Percentiles rank a stretch among this genome's conserved stretches.
phyloP scores from a whole-genome alignment of 1,140 invertebrate species.

The Drosophila ercepeae region DNA sequence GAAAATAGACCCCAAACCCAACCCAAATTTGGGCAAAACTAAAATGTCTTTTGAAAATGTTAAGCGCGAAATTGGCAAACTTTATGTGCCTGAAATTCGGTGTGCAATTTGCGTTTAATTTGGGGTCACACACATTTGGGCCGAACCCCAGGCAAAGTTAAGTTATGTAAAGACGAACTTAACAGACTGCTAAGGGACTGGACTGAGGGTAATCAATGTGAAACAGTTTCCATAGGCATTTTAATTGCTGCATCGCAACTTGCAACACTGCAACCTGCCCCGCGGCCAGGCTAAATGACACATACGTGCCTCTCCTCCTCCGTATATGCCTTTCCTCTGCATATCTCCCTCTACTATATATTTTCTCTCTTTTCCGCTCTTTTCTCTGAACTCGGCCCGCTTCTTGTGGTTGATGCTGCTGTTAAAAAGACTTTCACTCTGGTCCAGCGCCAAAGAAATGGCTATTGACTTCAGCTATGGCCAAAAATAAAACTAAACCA shows the following conservation, averaged over 20 bases:
- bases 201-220: slow-evolving; percentile 46
- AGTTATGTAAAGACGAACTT: slow-evolving; percentile 45
- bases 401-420: slow-evolving; percentile 26
- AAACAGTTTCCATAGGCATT: slow-evolving; percentile 72
- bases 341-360: slow-evolving; percentile 5
- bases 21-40: slow-evolving; percentile 41
- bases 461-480: slow-evolving; percentile 66
- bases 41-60: slow-evolving; percentile 53
- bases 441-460: slow-evolving; percentile 60
- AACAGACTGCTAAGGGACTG: slow-evolving; percentile 28
- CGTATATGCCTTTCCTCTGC: slow-evolving; percentile 10
- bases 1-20: slow-evolving; percentile 21
- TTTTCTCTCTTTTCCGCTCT: slow-evolving; percentile 27
- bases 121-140: slow-evolving; percentile 56
- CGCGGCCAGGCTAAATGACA: slow-evolving; percentile 72
- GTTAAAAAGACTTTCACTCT: slow-evolving; percentile 72
- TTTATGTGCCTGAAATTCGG: slow-evolving; percentile 72
- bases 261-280: slow-evolving; percentile 51
- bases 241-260: slow-evolving; percentile 61
- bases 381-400: slow-evolving; percentile 7
- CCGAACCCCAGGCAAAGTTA: slow-evolving; percentile 40
- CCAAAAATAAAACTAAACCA: slow-evolving; percentile 71
- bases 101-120: slow-evolving; percentile 68
- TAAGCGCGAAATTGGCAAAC: slow-evolving; percentile 66
- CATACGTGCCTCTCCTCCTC: slow-evolving; percentile 44